Evolutionary conservation across 2,797 vertebrate genomes (phyloP).

Genomic region (Glossophaga mutica): DNA sequence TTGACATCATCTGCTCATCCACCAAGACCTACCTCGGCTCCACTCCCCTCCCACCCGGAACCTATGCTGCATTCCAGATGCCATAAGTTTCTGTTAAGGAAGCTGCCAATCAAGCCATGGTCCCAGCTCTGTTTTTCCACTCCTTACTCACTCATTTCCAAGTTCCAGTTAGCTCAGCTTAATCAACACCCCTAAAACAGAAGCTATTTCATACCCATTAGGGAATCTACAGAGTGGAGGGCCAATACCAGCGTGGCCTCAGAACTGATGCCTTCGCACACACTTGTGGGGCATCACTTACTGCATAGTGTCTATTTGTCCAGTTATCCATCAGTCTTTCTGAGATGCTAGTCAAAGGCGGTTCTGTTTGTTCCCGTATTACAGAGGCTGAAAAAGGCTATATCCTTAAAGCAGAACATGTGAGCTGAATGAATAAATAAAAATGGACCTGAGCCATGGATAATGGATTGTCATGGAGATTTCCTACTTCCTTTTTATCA

Average conservation of each 20-base stretch:
- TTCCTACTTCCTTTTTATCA: background rate
- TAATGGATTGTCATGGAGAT: background rate
- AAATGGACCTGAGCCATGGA: background rate
- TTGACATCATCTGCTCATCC: background rate
- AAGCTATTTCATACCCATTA: background rate
- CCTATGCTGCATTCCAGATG: background rate
- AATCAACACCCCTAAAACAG: background rate
- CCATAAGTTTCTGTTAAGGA: background rate
- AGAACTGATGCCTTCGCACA: background rate
- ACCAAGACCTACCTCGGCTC: too few relatives aligned
- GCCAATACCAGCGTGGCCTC: background rate
- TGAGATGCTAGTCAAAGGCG: background rate
- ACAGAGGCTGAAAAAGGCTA: background rate
- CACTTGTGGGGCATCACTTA: background rate
- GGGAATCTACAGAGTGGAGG: background rate
- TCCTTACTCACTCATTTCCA: background rate
- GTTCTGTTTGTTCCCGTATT: background rate
- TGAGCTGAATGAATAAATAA: background rate
- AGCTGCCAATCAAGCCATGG: background rate
- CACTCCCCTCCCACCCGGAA: background rate
- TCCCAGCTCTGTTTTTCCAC: too few relatives aligned
- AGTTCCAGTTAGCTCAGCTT: background rate
- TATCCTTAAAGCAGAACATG: background rate
- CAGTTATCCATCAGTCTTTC: background rate
- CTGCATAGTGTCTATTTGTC: background rate